Evolutionary conservation across 2,888 invertebrate species (phyloP).

Genomic region (Teleogryllus oceanicus): DNA sequence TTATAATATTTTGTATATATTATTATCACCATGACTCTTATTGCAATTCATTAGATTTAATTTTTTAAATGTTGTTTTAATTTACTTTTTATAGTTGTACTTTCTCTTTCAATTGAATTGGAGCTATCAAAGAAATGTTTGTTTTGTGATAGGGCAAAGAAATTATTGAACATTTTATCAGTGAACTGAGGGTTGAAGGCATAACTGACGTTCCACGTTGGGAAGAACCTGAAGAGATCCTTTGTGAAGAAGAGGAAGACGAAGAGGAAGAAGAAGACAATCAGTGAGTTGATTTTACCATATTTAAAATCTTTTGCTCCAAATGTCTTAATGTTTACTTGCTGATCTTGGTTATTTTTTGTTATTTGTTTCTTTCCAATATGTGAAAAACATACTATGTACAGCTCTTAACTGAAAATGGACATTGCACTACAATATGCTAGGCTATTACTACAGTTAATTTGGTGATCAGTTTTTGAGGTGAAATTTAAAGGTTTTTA

Average conservation of each 20-base stretch:
- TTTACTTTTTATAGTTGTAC: not conserved
- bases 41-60: too few relatives aligned
- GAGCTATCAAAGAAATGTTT: not conserved
- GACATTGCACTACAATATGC: too few relatives aligned
- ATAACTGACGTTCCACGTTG: conserved; percentile 64
- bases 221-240: conserved; percentile 47
- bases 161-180: conserved; percentile 86
- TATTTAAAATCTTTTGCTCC: not conserved
- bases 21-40: too few relatives aligned
- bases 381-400: not conserved
- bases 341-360: not conserved
- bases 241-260: not conserved
- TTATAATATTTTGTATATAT: too few relatives aligned
- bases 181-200: conserved; percentile 71
- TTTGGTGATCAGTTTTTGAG: too few relatives aligned
- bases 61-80: not conserved
- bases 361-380: not conserved
- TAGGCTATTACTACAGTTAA: too few relatives aligned
- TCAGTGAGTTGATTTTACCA: not conserved
- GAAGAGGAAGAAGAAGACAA: not conserved
- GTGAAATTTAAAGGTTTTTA: too few relatives aligned
- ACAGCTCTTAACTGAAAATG: too few relatives aligned
- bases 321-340: not conserved
- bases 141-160: conserved; percentile 72
- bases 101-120: too few relatives aligned